These are phyloP conservation scores for Adelges cooleyi DNA, from an alignment of 1,140 invertebrate species.

Conservation along the genomic window DNA sequence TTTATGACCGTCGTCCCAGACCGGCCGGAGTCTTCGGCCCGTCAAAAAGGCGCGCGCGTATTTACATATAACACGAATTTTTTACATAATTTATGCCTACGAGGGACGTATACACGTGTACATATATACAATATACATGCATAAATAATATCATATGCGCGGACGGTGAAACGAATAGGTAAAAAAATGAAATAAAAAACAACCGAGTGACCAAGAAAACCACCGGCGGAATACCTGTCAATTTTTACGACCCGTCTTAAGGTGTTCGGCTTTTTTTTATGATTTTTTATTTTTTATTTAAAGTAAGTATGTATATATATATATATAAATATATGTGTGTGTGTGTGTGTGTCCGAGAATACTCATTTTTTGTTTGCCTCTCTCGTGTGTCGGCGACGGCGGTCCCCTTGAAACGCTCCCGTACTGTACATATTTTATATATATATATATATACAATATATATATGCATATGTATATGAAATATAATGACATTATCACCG, in stretches of 20 bases:
- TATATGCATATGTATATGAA: constrained; percentile 1
- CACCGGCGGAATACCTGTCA: constrained; percentile 27
- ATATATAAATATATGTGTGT: too few species aligned
- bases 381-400: background rate
- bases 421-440: background rate
- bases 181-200: too few species aligned
- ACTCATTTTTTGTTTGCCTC: constrained; percentile 10
- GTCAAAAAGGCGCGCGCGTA: constrained; percentile 14
- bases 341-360: background rate
- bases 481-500: constrained; percentile 29
- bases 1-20: constrained; percentile 20
- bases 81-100: constrained; percentile 24
- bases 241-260: constrained; percentile 28
- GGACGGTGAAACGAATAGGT: too few species aligned
- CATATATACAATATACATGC: background rate
- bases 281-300: constrained; percentile 15
- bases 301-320: too few species aligned
- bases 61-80: constrained; percentile 27
- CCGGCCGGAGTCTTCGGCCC: constrained; percentile 16
- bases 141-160: too few species aligned
- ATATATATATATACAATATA: constrained; percentile 6
- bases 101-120: background rate
- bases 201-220: constrained; percentile 23
- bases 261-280: constrained; percentile 19
- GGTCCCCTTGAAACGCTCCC: constrained; percentile 25